These are phyloP conservation scores for Melinaea marsaeus DNA, from an alignment of 2,888 invertebrate species.

Conservation along the genomic window DNA sequence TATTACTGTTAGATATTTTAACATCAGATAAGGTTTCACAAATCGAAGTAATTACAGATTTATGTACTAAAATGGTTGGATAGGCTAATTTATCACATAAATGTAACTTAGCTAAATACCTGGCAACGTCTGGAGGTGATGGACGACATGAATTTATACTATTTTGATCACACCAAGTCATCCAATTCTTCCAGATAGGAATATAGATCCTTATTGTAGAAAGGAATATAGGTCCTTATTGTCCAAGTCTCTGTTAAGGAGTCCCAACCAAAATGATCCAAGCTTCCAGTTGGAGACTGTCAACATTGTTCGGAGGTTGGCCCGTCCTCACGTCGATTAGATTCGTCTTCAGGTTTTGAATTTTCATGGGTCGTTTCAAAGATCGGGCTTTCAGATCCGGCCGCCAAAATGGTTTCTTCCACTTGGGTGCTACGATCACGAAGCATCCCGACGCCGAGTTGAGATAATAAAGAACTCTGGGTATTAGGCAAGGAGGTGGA, in stretches of 20 bases:
- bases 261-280: slow-evolving; percentile 32
- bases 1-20: too few relatives aligned
- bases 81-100: too few relatives aligned
- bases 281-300: slow-evolving; percentile 16
- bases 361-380: slow-evolving; percentile 11
- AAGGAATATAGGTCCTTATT: slow-evolving; percentile 9
- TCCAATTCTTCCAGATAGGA: slow-evolving; percentile 17
- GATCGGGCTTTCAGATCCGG: slow-evolving; percentile 17
- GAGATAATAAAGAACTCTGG: slow-evolving; percentile 23
- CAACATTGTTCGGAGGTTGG: slow-evolving; percentile 15
- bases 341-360: slow-evolving; percentile 17
- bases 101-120: too few relatives aligned
- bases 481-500: too few relatives aligned
- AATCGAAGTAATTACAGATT: too few relatives aligned
- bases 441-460: slow-evolving; percentile 22
- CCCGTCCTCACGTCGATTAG: slow-evolving; percentile 26
- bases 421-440: slow-evolving; percentile 15
- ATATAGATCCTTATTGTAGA: slow-evolving; percentile 19
- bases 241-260: slow-evolving; percentile 15
- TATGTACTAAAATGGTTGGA: too few relatives aligned
- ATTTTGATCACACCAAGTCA: too few relatives aligned
- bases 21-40: too few relatives aligned
- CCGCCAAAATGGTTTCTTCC: slow-evolving; percentile 23
- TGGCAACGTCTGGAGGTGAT: too few relatives aligned
- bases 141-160: too few relatives aligned